Conservation (phyloP, 2,113 vertebrate genomes). For the Thalassoma bifasciatum region DNA sequence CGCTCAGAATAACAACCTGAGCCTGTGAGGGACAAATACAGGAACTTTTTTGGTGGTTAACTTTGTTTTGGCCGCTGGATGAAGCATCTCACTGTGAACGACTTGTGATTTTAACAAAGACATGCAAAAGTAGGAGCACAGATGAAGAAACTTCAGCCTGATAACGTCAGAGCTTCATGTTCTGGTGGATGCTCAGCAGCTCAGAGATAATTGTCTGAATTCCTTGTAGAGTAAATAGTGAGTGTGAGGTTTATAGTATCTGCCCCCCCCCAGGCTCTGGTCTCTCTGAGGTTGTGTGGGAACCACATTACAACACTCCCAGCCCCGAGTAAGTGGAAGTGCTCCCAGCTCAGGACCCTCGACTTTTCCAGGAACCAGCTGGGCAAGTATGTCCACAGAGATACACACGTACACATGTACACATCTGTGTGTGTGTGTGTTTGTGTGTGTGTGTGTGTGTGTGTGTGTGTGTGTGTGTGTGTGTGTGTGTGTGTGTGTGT, state of each 20-base stretch:
- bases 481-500: too few relatives aligned
- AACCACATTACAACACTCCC: slow-evolving; percentile 89
- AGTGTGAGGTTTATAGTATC: slow-evolving; percentile 17
- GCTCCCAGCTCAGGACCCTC: slow-evolving; percentile 88
- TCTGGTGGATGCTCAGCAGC: neutral
- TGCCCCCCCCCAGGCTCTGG: slow-evolving; percentile 82
- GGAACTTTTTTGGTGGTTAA: too few relatives aligned
- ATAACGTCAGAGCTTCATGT: neutral
- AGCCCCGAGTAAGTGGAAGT: slow-evolving; percentile 89
- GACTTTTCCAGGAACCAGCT: slow-evolving; percentile 96
- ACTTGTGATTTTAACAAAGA: neutral
- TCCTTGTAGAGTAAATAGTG: slow-evolving; percentile 8
- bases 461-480: neutral
- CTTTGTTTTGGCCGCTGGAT: neutral
- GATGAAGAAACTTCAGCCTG: neutral
- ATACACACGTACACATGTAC: too few relatives aligned
- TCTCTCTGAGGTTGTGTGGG: slow-evolving; percentile 88
- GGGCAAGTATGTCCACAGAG: slow-evolving; percentile 88
- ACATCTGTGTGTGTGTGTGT: neutral
- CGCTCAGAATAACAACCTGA: too few relatives aligned
- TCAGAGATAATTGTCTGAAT: neutral
- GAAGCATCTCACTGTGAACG: neutral
- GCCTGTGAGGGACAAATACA: too few relatives aligned
- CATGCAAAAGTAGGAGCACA: neutral
- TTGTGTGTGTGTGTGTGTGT: too few relatives aligned